Evolutionary conservation across 2,113 vertebrate genomes (phyloP).

Genomic region (Anhinga anhinga): DNA sequence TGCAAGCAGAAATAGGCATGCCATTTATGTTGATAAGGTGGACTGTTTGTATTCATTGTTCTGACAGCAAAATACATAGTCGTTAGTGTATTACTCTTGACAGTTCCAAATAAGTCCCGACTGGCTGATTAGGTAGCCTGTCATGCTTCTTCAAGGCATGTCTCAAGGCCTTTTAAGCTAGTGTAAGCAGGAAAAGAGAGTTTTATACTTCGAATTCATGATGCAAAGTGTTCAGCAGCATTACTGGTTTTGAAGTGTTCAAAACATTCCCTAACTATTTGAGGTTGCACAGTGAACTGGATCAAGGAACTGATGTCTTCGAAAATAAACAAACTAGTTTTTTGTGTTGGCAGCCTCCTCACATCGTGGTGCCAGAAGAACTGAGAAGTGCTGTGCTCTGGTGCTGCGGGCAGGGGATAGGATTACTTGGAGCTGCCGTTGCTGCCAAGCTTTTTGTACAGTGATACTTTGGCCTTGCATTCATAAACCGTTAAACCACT

Average conservation of each 20-base stretch:
- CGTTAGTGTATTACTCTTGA: neutral
- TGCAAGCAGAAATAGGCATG: neutral
- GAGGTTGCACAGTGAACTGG: slow-evolving; percentile 29
- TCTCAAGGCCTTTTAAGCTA: neutral
- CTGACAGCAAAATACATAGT: neutral
- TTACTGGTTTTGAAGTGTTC: neutral
- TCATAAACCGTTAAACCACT: slow-evolving; percentile 8
- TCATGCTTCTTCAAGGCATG: neutral
- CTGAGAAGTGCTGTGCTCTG: neutral
- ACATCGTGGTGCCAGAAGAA: neutral
- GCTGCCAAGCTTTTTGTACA: neutral
- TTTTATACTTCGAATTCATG: neutral
- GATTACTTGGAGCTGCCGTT: slow-evolving; percentile 2
- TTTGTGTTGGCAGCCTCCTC: slow-evolving; percentile 16
- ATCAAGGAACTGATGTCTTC: slow-evolving; percentile 1
- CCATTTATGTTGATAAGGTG: neutral
- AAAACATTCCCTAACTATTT: neutral
- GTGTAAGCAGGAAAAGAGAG: neutral
- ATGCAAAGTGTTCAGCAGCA: neutral
- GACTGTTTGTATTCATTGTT: neutral
- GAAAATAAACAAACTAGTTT: slow-evolving; percentile 32
- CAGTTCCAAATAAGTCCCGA: neutral
- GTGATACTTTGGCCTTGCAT: neutral
- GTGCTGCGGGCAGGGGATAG: neutral
- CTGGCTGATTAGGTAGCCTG: neutral